These are phyloP conservation scores for Drosophila ustulata DNA, from an alignment of 2,888 invertebrate species.

Conservation along the genomic window DNA sequence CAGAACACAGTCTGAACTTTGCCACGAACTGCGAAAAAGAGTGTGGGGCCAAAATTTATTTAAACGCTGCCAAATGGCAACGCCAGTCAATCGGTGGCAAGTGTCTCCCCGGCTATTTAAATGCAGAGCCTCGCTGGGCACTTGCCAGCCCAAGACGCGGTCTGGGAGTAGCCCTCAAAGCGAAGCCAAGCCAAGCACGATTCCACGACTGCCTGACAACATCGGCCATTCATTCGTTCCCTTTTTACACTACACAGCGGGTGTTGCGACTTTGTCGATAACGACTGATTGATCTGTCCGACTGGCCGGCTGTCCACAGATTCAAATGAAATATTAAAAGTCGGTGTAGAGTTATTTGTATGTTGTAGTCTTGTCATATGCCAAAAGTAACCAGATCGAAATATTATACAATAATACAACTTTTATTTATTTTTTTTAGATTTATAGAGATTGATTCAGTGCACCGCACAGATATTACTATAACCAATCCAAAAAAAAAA, in stretches of 20 bases:
- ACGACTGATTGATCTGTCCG: not conserved
- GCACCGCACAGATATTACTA: no score
- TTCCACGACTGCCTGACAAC: conserved; percentile 23
- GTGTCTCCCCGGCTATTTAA: conserved; percentile 52
- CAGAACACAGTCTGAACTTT: conserved; percentile 28
- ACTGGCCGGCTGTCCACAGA: not conserved
- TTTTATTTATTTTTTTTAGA: no score
- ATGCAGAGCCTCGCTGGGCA: conserved; percentile 55
- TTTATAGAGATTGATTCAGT: no score
- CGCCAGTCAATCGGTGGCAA: conserved; percentile 63
- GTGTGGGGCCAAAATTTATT: conserved; percentile 64
- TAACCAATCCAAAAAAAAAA: no score
- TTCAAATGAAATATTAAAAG: not conserved
- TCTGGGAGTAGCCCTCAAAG: conserved; percentile 11
- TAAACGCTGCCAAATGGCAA: conserved; percentile 77
- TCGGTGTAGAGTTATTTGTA: not conserved
- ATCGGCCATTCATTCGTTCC: conserved; percentile 17
- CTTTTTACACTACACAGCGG: not conserved
- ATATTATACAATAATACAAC: not conserved
- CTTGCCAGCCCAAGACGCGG: conserved; percentile 48
- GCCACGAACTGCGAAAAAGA: not conserved
- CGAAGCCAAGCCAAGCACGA: conserved; percentile 33
- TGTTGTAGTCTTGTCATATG: not conserved
- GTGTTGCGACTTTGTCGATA: not conserved
- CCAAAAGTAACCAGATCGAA: not conserved